Base-by-base conservation (phyloP, 2,797 vertebrate genomes). In the Petrocephalus sullivani region DNA sequence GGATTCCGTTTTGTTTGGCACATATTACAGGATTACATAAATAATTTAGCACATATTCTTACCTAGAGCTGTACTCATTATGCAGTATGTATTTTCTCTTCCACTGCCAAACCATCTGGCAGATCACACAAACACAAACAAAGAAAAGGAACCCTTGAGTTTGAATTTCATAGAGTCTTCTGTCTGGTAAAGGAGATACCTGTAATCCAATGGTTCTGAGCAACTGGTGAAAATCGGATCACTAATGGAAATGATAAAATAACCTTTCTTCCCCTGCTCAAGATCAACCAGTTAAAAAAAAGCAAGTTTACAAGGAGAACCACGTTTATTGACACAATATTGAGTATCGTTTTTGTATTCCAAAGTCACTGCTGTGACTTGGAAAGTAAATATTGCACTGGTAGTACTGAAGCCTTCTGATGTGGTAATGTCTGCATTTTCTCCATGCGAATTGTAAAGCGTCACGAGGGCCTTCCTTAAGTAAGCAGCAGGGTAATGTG, bases 241-340 rank as follows among this genome's bases (percentile, higher is more conserved):
- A 6, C 71, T 46, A 78, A 78, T 78, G 71, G 23, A 78, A 46
- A 78, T 46, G 33, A 8, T 78, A n/a, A 78, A 46, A 19, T 37
- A 46, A 78, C 37, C 37, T 19, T 46, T 46, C 37, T 10, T 33
- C 21, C 61, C 28, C 71, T 46, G 71, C 4, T 1, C 37, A 46
- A 12, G 33, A 75, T 33, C 67, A 75, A 33, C 12, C 71, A n/a
- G 71, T 41, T 75, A 78, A 37, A 46, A 37, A 78, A 12, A 46
- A 78, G 71, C 71, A 78, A 78, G 41, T 78, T 78, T 78, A 46
- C 71, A 78, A 46, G 71, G 61, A 75, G 33, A 75, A 16, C 67
- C 67, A 46, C 12, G 37, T 78, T 78, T 78, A 41, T 78, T 78
- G 71, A 46, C 37, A 46, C 14, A 78, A 78, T 78, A 37, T 78